phyloP scores from a whole-genome alignment of 2,797 vertebrate genomes.

The Kryptopterus vitreolus region DNA sequence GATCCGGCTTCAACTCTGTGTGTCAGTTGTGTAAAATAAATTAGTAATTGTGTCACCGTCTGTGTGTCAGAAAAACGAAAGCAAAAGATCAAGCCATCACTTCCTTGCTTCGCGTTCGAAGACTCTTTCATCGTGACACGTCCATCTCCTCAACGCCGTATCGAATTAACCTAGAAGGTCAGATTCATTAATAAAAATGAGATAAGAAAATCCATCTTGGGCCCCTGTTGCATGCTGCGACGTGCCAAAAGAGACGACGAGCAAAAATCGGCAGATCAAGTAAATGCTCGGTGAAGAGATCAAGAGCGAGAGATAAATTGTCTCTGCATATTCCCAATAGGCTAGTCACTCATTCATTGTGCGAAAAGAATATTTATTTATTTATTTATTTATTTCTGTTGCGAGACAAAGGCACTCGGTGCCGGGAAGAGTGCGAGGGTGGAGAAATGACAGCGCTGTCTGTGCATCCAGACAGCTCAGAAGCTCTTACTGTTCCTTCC shows the following conservation, averaged over 20 bases:
- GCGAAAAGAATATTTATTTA: conserved; percentile 34
- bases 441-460: conserved; percentile 48
- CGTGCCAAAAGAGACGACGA: conserved; percentile 41
- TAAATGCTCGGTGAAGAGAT: background rate
- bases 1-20: no score
- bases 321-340: conserved; percentile 46
- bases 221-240: conserved; percentile 40
- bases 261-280: conserved; percentile 51
- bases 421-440: background rate
- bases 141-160: conserved; percentile 50
- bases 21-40: conserved; percentile 60
- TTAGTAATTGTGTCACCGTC: conserved; percentile 66
- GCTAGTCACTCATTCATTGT: conserved; percentile 48
- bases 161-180: conserved; percentile 59
- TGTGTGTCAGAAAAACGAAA: conserved; percentile 55
- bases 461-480: conserved; percentile 38
- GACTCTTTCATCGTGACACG: conserved; percentile 34
- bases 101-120: conserved; percentile 36
- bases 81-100: conserved; percentile 46
- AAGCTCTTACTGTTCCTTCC: conserved; percentile 36
- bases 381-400: conserved; percentile 15
- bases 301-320: conserved; percentile 30
- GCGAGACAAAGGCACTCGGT: background rate
- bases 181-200: conserved; percentile 63
- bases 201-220: conserved; percentile 58